These are phyloP conservation scores for Meliscaeva auricollis DNA, from an alignment of 2,888 invertebrate genomes.

Conservation along the genomic window DNA sequence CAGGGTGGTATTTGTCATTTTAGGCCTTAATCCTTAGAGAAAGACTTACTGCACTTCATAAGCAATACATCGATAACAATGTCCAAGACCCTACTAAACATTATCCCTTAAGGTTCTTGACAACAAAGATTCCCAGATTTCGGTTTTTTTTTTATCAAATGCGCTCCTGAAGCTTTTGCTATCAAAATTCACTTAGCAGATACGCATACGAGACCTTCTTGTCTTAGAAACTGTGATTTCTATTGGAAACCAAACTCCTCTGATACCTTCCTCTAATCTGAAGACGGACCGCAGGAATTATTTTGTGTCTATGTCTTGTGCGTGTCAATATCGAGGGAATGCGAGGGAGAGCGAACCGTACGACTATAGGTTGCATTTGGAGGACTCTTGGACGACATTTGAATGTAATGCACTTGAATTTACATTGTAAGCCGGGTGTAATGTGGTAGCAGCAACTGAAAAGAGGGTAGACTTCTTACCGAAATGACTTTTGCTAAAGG, in stretches of 20 bases:
- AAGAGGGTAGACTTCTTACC: slow-evolving; percentile 49
- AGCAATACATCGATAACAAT: too few relatives aligned
- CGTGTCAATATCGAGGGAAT: slow-evolving; percentile 62
- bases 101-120: too few relatives aligned
- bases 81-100: too few relatives aligned
- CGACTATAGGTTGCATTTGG: neutral
- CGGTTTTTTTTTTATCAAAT: neutral
- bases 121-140: too few relatives aligned
- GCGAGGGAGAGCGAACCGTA: neutral
- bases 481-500: neutral
- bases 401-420: slow-evolving; percentile 70
- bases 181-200: too few relatives aligned
- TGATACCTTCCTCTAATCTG: slow-evolving; percentile 14
- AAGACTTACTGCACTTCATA: too few relatives aligned
- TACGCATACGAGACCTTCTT: slow-evolving; percentile 40
- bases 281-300: slow-evolving; percentile 39
- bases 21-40: neutral
- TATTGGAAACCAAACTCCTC: neutral
- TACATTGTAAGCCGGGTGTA: slow-evolving; percentile 68
- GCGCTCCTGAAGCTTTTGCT: neutral
- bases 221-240: slow-evolving; percentile 20
- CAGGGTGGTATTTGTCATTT: neutral
- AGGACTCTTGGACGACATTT: slow-evolving; percentile 43
- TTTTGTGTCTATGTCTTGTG: slow-evolving; percentile 47
- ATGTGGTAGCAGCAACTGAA: slow-evolving; percentile 48